Percentiles rank a stretch among this genome's conserved stretches.
These are phyloP conservation scores for Artemia sp. DNA, from an alignment of 2,888 invertebrate species.

Conservation along the genomic window DNA sequence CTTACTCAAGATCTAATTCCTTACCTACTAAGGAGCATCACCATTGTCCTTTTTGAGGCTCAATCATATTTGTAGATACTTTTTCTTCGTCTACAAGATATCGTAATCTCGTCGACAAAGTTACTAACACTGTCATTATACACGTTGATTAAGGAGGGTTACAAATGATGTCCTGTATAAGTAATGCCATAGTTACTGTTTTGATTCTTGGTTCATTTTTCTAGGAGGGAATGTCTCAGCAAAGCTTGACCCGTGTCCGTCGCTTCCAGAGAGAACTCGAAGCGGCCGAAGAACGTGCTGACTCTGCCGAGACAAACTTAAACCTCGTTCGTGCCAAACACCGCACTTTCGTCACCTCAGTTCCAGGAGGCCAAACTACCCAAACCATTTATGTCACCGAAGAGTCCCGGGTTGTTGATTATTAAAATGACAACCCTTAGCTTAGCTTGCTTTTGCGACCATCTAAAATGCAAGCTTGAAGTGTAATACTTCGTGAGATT, in stretches of 20 bases:
- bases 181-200: background rate
- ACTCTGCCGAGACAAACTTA: conserved; percentile 81
- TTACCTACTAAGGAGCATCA: too few relatives aligned
- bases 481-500: background rate
- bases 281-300: conserved; percentile 91
- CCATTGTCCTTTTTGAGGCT: too few relatives aligned
- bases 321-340: conserved; percentile 92
- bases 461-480: background rate
- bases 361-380: conserved; percentile 51
- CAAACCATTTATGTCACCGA: conserved; percentile 29
- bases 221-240: conserved; percentile 76
- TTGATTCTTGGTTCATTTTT: conserved; percentile 26
- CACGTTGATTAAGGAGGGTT: background rate
- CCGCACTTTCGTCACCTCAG: conserved; percentile 88
- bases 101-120: background rate
- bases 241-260: conserved; percentile 84
- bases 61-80: too few relatives aligned
- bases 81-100: too few relatives aligned
- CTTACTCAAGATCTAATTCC: too few relatives aligned
- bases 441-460: background rate
- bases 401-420: conserved; percentile 23
- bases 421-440: conserved; percentile 5
- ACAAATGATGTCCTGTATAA: background rate
- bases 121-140: background rate
- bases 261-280: conserved; percentile 96